phyloP scores from a whole-genome alignment of 1,140 invertebrate species.

The Agrilus planipennis region DNA sequence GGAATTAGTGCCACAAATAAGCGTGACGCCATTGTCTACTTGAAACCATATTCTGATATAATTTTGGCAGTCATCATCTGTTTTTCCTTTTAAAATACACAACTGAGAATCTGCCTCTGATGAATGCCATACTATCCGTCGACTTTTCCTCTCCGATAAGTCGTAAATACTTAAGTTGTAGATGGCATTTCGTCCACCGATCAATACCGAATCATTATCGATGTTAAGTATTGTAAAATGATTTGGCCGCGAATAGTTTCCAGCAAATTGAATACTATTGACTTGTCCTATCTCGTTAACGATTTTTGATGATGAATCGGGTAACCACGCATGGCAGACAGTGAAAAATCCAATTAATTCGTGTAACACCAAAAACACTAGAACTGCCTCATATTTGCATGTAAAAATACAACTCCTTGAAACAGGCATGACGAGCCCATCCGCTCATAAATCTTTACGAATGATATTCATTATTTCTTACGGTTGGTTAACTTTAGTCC shows the following conservation, averaged over 20 bases:
- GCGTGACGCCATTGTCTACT: constrained; percentile 58
- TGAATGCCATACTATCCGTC: constrained; percentile 66
- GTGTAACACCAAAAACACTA: too few relatives aligned
- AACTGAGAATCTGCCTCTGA: constrained; percentile 68
- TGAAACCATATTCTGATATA: constrained; percentile 78
- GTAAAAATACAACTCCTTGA: too few relatives aligned
- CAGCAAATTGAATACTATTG: constrained; percentile 26
- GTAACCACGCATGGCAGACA: constrained; percentile 29
- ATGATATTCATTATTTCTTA: too few relatives aligned
- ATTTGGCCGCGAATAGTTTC: constrained; percentile 29
- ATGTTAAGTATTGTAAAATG: constrained; percentile 42
- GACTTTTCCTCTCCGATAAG: constrained; percentile 43
- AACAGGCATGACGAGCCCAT: too few relatives aligned
- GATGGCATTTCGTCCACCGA: constrained; percentile 57
- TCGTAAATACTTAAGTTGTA: constrained; percentile 69
- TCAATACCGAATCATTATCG: constrained; percentile 36
- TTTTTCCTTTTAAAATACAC: constrained; percentile 79
- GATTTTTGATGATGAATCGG: constrained; percentile 28
- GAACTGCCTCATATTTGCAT: too few relatives aligned
- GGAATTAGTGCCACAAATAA: constrained; percentile 94
- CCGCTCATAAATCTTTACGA: too few relatives aligned
- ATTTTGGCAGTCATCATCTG: constrained; percentile 88
- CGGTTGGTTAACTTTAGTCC: too few relatives aligned
- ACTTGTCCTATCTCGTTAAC: constrained; percentile 25
- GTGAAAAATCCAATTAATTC: too few relatives aligned